phyloP scores from a whole-genome alignment of 2,888 invertebrate species.

The Nephrotoma guestfalica region DNA sequence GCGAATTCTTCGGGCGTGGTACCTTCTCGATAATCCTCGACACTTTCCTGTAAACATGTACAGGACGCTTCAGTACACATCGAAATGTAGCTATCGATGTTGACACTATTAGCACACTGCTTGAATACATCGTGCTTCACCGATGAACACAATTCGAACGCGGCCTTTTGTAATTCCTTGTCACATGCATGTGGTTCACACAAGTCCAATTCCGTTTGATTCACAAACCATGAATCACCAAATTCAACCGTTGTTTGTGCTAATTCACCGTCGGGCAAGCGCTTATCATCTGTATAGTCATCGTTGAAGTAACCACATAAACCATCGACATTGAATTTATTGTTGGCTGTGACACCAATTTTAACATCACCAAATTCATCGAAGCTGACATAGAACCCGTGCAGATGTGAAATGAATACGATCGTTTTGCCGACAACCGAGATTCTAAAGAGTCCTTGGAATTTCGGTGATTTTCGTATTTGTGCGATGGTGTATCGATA shows the following conservation, averaged over 20 bases:
- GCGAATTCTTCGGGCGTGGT: slow-evolving; percentile 16
- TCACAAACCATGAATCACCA: slow-evolving; percentile 59
- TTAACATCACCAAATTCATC: slow-evolving; percentile 51
- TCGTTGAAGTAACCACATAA: slow-evolving; percentile 68
- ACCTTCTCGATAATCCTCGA: neutral
- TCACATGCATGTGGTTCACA: slow-evolving; percentile 51
- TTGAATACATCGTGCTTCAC: slow-evolving; percentile 39
- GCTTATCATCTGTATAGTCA: slow-evolving; percentile 48
- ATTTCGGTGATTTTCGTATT: slow-evolving; percentile 26
- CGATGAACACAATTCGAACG: slow-evolving; percentile 51
- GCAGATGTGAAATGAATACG: slow-evolving; percentile 49
- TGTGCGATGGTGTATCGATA: slow-evolving; percentile 34
- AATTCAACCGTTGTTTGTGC: slow-evolving; percentile 53
- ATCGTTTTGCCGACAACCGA: slow-evolving; percentile 53
- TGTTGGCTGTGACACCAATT: slow-evolving; percentile 51
- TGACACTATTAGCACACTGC: slow-evolving; percentile 43
- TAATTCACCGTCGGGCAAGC: slow-evolving; percentile 48
- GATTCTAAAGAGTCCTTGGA: slow-evolving; percentile 43
- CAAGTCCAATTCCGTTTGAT: slow-evolving; percentile 27
- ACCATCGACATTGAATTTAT: slow-evolving; percentile 53
- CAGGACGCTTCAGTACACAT: slow-evolving; percentile 65
- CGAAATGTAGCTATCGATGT: slow-evolving; percentile 52
- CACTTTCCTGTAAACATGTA: slow-evolving; percentile 41
- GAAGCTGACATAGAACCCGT: slow-evolving; percentile 61
- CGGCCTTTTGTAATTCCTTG: slow-evolving; percentile 42